Percentiles rank a stretch among this genome's conserved stretches.
These are phyloP conservation scores for Gobius niger DNA, from an alignment of 2,113 vertebrate genomes.

Conservation along the genomic window DNA sequence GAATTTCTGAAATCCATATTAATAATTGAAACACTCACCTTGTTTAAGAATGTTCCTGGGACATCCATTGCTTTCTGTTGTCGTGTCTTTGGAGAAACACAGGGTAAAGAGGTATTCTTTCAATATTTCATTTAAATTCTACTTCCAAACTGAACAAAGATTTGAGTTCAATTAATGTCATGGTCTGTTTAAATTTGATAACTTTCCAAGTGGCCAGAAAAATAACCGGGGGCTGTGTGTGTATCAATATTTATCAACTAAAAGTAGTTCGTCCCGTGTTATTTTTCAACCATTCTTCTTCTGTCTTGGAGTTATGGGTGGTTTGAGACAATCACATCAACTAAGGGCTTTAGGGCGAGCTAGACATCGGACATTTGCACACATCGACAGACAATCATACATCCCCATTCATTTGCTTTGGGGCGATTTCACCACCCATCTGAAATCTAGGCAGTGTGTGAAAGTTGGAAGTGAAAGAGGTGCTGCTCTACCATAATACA, in stretches of 20 bases:
- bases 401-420: too few species aligned
- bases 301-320: too few species aligned
- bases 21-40: constrained; percentile 58
- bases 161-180: background rate
- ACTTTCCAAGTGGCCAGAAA: background rate
- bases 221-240: background rate
- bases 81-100: constrained; percentile 11
- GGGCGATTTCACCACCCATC: too few species aligned
- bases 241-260: background rate
- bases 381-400: too few species aligned
- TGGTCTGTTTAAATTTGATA: background rate
- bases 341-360: too few species aligned
- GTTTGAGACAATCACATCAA: too few species aligned
- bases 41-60: constrained; percentile 47
- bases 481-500: too few species aligned
- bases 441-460: too few species aligned
- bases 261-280: background rate
- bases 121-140: background rate
- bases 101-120: background rate
- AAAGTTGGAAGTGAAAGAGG: too few species aligned
- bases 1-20: constrained; percentile 52
- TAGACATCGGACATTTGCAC: too few species aligned
- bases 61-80: constrained; percentile 20
- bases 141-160: background rate
- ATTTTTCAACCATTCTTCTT: too few species aligned